Base-by-base conservation (phyloP, 2,797 vertebrate genomes). In the Pelochelys cantorii region DNA sequence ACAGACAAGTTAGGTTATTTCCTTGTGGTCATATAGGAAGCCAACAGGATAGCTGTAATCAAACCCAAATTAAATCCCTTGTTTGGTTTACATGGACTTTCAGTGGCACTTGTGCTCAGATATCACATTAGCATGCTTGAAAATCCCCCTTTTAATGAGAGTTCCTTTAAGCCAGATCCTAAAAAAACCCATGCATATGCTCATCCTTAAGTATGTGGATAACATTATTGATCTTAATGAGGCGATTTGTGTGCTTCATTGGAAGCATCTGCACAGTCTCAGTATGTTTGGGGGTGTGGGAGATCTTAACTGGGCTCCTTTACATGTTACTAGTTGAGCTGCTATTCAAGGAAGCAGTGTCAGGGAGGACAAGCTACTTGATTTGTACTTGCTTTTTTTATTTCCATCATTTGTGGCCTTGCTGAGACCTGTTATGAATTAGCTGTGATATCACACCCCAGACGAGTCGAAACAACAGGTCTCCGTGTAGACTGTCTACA, bases 391-490 rank as follows among this genome's bases (percentile, higher is more conserved):
- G 92, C 91, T 96, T 88, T 92, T 97, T 97, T 94, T 94, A 86
- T 94, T 96, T 92, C 89, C 77, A 81, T 90, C 62, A 59, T 81
- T 83, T 1, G 18, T 83, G 86, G 93, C 91, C 90, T 91, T 95
- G 90, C 89, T 95, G 89, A 95, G 93, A 96, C 91, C 89, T 96
- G 95, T 87, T 94, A 85, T 0, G 15, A 94, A 94, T 97, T 95
- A 95, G 95, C 91, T 92, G 81, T 68, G 88, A 83, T 95, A 96
- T 96, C 92, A 95, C 57, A 93, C 86, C 92, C 96, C 56, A 93
- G 96, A 95, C 42, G 71, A 96, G 96, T 96, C 3, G 68, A 95
- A 97, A 95, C 92, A 96, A 95, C 92, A 96, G 95, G 88, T 97
- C 87, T 91, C 92, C 79, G 85, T 96, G 94, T 87, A 95, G 94